Evolutionary conservation across 2,113 vertebrate species (phyloP).

Genomic region (Nymphicus hollandicus): DNA sequence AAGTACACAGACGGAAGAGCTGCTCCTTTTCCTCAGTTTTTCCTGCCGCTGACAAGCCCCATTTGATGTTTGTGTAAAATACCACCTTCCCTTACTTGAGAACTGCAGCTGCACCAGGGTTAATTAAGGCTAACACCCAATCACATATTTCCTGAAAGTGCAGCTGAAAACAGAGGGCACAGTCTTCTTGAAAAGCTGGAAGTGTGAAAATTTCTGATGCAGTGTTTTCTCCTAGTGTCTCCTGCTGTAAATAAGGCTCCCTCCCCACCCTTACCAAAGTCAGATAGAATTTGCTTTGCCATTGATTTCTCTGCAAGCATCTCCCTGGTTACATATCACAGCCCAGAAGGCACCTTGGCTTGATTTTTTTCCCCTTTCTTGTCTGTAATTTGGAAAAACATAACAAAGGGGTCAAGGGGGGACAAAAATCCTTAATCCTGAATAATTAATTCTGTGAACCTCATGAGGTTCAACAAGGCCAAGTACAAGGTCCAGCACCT

Average conservation of each 20-base stretch:
- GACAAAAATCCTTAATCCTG: not conserved
- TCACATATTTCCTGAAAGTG: not conserved
- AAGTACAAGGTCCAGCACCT: not conserved
- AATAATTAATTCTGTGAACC: not conserved
- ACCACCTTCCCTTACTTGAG: not conserved
- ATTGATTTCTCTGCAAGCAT: not conserved
- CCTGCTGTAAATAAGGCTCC: not conserved
- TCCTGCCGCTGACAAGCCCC: not conserved
- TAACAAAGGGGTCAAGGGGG: rapidly evolving
- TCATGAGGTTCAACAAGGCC: not conserved
- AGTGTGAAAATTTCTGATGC: not conserved
- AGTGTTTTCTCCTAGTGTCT: not conserved
- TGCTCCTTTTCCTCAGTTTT: not conserved
- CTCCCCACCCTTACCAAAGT: not conserved
- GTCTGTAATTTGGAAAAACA: not conserved
- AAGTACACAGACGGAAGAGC: rapidly evolving
- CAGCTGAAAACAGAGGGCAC: not conserved
- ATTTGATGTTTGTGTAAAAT: not conserved
- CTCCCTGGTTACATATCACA: not conserved
- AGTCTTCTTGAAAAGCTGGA: not conserved
- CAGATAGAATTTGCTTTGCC: not conserved
- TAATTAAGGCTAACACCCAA: not conserved
- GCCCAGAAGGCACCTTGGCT: not conserved
- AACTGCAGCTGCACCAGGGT: not conserved
- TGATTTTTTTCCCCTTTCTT: not conserved